These are phyloP conservation scores for Melieria crassipennis DNA, from an alignment of 2,888 invertebrate genomes.

Conservation along the genomic window DNA sequence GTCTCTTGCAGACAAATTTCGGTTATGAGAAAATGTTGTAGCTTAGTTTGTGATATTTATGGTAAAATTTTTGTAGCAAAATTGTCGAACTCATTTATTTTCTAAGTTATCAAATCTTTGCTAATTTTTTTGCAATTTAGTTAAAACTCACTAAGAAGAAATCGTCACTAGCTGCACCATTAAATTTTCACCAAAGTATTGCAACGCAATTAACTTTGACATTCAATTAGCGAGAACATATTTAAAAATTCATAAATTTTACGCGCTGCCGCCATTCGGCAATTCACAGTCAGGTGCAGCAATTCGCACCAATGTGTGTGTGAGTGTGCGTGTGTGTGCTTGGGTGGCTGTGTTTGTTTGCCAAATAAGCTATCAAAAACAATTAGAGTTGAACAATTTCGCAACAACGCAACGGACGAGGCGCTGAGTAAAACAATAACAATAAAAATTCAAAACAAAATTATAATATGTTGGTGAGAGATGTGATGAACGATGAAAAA, in stretches of 20 bases:
- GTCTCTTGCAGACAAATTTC: no score
- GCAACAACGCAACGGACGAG: no score
- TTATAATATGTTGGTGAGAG: not conserved
- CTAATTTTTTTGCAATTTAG: not conserved
- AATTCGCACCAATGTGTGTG: slow-evolving; percentile 19
- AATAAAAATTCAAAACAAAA: not conserved
- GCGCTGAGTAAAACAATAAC: not conserved
- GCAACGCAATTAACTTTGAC: slow-evolving; percentile 27
- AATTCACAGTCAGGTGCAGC: slow-evolving; percentile 7
- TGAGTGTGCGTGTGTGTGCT: slow-evolving; percentile 1
- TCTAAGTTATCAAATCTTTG: not conserved
- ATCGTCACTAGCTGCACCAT: not conserved
- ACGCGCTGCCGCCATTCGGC: not conserved
- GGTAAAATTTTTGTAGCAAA: not conserved
- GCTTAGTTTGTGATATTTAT: not conserved
- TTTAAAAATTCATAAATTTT: slow-evolving; percentile 12
- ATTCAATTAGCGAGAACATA: slow-evolving; percentile 32
- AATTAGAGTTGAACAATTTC: not conserved
- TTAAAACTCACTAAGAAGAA: no score
- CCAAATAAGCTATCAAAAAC: not conserved
- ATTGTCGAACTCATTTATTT: not conserved
- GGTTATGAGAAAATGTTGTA: no score
- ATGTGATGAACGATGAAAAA: not conserved
- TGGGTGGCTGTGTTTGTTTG: not conserved
- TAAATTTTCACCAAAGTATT: not conserved